These are phyloP conservation scores for Caenorhabditis sp. DNA, from an alignment of 2,888 invertebrate species.

Conservation along the genomic window DNA sequence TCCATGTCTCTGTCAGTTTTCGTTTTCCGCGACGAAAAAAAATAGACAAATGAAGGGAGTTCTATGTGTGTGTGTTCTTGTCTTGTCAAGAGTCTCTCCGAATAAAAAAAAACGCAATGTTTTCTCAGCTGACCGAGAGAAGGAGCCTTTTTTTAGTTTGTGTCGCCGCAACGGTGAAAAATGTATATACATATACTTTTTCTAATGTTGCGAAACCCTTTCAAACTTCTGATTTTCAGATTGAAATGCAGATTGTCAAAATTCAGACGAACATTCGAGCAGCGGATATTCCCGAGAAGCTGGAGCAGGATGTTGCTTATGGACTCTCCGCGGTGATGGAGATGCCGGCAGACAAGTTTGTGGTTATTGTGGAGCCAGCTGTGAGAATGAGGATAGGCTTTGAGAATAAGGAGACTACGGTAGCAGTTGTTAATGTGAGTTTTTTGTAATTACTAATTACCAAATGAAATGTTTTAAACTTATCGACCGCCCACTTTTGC, in stretches of 20 bases:
- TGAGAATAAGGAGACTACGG: slow-evolving; percentile 36
- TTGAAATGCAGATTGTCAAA: slow-evolving; percentile 53
- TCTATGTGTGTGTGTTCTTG: slow-evolving; percentile 18
- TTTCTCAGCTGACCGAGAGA: slow-evolving; percentile 43
- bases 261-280: slow-evolving; percentile 57
- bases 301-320: slow-evolving; percentile 48
- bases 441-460: neutral
- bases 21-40: slow-evolving; percentile 4
- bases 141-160: slow-evolving; percentile 41
- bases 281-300: slow-evolving; percentile 56
- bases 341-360: slow-evolving; percentile 51
- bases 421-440: slow-evolving; percentile 55
- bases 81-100: slow-evolving; percentile 38
- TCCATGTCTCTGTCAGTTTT: slow-evolving; percentile 15
- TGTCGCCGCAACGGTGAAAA: slow-evolving; percentile 10
- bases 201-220: slow-evolving; percentile 22
- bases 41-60: slow-evolving; percentile 21
- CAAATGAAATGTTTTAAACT: no score
- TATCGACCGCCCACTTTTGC: no score
- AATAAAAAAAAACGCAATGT: slow-evolving; percentile 26
- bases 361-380: slow-evolving; percentile 58
- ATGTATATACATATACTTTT: slow-evolving; percentile 25
- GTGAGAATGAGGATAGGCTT: slow-evolving; percentile 46
- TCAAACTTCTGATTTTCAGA: slow-evolving; percentile 3
- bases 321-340: slow-evolving; percentile 49